Percentiles rank a stretch among this genome's conserved stretches.
phyloP scores from a whole-genome alignment of 2,797 vertebrate genomes.

The Buphagus erythrorhynchus region DNA sequence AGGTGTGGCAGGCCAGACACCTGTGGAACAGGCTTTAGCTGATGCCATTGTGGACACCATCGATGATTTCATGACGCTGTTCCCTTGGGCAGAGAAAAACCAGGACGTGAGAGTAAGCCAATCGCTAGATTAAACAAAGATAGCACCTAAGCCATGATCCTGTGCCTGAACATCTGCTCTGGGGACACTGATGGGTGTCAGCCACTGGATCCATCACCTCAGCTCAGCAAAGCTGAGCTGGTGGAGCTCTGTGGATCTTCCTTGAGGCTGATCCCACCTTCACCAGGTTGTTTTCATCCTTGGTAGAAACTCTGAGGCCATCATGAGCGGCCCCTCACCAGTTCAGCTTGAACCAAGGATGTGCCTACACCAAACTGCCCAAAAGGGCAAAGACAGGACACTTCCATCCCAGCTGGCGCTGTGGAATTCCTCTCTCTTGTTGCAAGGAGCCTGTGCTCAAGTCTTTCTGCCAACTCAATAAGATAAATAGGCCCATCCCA shows the following conservation, averaged over 20 bases:
- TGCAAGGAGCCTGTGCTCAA: background rate
- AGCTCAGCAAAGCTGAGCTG: background rate
- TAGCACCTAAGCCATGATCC: background rate
- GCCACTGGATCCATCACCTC: background rate
- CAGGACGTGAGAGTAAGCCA: slow-evolving; percentile 71
- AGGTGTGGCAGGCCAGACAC: slow-evolving; percentile 78
- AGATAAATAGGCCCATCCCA: background rate
- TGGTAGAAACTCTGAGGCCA: background rate
- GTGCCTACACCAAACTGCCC: background rate
- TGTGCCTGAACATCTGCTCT: background rate
- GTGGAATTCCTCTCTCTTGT: background rate
- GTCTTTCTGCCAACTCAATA: no score
- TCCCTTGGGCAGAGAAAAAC: slow-evolving; percentile 79
- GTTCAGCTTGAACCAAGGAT: background rate
- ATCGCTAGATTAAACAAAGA: background rate
- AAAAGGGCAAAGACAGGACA: background rate
- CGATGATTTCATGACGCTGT: slow-evolving; percentile 78
- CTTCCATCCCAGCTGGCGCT: accelerated
- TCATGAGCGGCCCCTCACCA: background rate
- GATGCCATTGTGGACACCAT: slow-evolving; percentile 80
- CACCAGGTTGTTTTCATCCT: background rate
- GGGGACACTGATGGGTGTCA: accelerated
- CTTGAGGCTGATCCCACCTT: background rate
- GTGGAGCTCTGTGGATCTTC: background rate
- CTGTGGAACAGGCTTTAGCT: slow-evolving; percentile 74